Base-by-base conservation (phyloP, 2,888 invertebrate species). In the Siphlonurus alternatus region DNA sequence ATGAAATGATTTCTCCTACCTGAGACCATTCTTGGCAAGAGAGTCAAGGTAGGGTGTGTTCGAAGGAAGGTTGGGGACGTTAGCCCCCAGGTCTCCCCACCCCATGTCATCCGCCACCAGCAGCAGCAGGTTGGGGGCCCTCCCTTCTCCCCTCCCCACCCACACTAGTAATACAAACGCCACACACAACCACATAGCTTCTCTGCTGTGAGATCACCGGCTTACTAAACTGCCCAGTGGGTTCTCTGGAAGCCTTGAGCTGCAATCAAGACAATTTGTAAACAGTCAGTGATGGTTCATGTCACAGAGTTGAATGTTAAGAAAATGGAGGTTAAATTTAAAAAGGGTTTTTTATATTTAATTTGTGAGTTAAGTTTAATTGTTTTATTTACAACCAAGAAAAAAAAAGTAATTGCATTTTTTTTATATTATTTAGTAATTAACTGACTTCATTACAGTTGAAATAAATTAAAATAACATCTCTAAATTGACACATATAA, bases 231-330 rank as follows among this genome's bases (percentile, higher is more conserved):
- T 53, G 77, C 79, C 70, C 74, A 80, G 70, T 79, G 79, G 2
- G 79, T 80, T 67, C 80, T 74, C 61, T 77, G 77, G 68, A 80
- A 80, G 63, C 79, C 80, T 72, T 80, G 80, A 1, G 78, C 76
- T 76, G 68, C 61, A 73, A 71, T 51, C 66, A 62, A 65, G 25
- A 63, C 53, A 18, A 53, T 7, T 56, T 56, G 56, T 56, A 7
- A 56, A 15, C n/a, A 15, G 10, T 20, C n/a, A 56, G 20, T 56
- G 56, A 22, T 56, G 7, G 7, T n/a, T 56, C 7, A 56, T 20
- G 22, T n/a, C n/a, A 22, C 56, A 56, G 56, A 56, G 5, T 5
- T 56, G 22, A 56, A 5, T 10, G 7, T 56, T 22, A 56, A 38
- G 38, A 38, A 38, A 15, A 38, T n/a, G n/a, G 38, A 10, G 38